Percentiles rank a stretch among this genome's conserved stretches.
Evolutionary conservation across 2,113 vertebrate species (phyloP).

Genomic region (Poeciliopsis turrubarensis): DNA sequence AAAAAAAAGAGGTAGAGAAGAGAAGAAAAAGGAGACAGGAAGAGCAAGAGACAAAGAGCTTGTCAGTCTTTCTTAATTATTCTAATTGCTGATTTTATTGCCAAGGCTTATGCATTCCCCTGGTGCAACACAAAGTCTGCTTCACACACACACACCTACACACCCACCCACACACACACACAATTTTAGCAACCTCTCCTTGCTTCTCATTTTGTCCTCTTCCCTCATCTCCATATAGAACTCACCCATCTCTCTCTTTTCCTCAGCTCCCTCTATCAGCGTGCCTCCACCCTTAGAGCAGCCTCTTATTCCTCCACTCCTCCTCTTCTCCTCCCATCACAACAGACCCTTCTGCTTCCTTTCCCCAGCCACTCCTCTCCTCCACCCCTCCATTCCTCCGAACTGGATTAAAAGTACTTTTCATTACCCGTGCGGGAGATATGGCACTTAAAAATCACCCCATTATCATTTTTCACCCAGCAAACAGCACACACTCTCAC

Average conservation of each 20-base stretch:
- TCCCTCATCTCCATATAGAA: constrained; percentile 66
- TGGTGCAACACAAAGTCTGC: constrained; percentile 56
- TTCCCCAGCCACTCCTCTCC: constrained; percentile 72
- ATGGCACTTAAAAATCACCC: constrained; percentile 82
- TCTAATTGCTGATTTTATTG: constrained; percentile 78
- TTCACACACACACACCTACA: constrained; percentile 28
- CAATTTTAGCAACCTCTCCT: constrained; percentile 47
- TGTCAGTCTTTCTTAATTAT: constrained; percentile 77
- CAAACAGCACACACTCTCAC: constrained; percentile 78
- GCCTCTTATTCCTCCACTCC: constrained; percentile 67
- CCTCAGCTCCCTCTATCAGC: constrained; percentile 67
- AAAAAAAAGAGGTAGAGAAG: constrained; percentile 19
- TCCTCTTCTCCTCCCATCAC: constrained; percentile 72
- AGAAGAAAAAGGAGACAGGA: constrained; percentile 7
- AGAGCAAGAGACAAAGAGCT: constrained; percentile 62
- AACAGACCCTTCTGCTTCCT: constrained; percentile 72
- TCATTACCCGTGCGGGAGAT: constrained; percentile 79
- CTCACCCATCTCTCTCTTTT: constrained; percentile 58
- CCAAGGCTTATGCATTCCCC: constrained; percentile 72
- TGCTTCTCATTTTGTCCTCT: constrained; percentile 44
- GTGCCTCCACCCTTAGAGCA: constrained; percentile 67
- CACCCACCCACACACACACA: constrained; percentile 29
- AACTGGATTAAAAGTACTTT: constrained; percentile 83
- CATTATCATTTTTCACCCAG: constrained; percentile 81
- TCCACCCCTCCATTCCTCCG: constrained; percentile 73